Evolutionary conservation across 2,797 vertebrate species (phyloP), one percentile per base, ranked within the genome.

Genomic region (Myotis daubentonii): DNA sequence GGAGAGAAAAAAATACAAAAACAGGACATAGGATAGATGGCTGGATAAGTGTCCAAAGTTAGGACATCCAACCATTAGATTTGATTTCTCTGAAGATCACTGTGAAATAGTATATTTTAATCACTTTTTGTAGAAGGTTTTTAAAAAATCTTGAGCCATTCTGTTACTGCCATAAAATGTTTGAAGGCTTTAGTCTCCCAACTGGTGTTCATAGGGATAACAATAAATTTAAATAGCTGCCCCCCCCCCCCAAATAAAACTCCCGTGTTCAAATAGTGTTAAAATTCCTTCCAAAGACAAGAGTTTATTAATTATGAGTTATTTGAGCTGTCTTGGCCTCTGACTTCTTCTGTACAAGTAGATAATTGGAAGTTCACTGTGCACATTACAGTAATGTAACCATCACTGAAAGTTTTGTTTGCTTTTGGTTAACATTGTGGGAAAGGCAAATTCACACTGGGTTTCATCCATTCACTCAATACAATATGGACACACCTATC

Each of bases 51-150:
- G 51, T 66, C 33, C 20, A n/a, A 44, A 88, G 25, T 75, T 72
- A 75, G 49, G 55, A 74, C 55, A 57, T 92, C 22, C 8, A 78
- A 19, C 28, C 41, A 51, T 6, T 80, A 68, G 53, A n/a, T 75
- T 87, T 76, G 71, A 89, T 66, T 96, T 95, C 55, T 44, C 49
- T 47, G 36, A 72, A 87, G 79, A 78, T 79, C 19, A 36, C 44
- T 74, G 19, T 88, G n/a, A 91, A 75, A 75, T 51, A 79, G 8
- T 25, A 68, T 38, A 25, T 8, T 90, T 57, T 57, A 70, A 70
- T 76, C 19, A 85, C 11, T 68, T 89, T 60, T 85, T 70, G 49
- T 51, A 20, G n/a, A 23, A 49, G 51, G 62, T 70, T 89, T 33
- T 13, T 5, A 68, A 90, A 66, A 23, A 57, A 33, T 68, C 81